Base-by-base conservation (phyloP, 2,888 invertebrate species). In the Embidobia sp. region DNA sequence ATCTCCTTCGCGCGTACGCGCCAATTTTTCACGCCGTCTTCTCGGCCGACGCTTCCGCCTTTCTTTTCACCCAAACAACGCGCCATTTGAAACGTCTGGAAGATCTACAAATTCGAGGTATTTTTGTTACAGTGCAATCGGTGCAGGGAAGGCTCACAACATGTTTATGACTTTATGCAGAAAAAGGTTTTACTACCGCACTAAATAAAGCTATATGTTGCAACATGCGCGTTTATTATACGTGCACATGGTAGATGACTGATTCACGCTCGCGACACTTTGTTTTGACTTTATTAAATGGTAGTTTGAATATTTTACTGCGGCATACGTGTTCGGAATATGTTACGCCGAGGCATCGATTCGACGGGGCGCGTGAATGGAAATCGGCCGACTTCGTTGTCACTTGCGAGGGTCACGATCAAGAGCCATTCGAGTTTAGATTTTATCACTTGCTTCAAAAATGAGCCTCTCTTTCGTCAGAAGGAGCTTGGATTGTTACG, bases 221-320 rank as follows among this genome's bases (percentile, higher is more conserved):
- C 29, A 49, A 55, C 53, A 72, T 40, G 57, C 55, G 49, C 49
- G 73, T 44, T 57, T 73, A 51, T 73, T 73, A 48, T 42, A 57
- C 57, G 64, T 57, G 64, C 73, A 55, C 37, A 63, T 29, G 61
- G 48, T 33, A 40, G 40, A 63, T 63, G 72, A 64, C 72, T 73
- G 64, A 73, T 63, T 73, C 64, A 73, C 72, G 57, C 57, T 40
- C 44, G 72, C 72, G 53, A 72, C 72, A 55, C 63, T 73, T 73
- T 64, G 63, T 64, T 73, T 64, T 73, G 72, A 73, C 72, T 64
- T 73, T 63, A 73, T 63, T 70, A 70, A 70, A 51, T 53, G 70
- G 42, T 8, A 44, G 61, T 61, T 70, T 70, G 53, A 70, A 61
- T 61, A 61, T 61, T 70, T 70, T 61, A 57, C 48, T n/a, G 40